Conservation (phyloP, 2,797 vertebrate genomes). For the Ataeniobius toweri region DNA sequence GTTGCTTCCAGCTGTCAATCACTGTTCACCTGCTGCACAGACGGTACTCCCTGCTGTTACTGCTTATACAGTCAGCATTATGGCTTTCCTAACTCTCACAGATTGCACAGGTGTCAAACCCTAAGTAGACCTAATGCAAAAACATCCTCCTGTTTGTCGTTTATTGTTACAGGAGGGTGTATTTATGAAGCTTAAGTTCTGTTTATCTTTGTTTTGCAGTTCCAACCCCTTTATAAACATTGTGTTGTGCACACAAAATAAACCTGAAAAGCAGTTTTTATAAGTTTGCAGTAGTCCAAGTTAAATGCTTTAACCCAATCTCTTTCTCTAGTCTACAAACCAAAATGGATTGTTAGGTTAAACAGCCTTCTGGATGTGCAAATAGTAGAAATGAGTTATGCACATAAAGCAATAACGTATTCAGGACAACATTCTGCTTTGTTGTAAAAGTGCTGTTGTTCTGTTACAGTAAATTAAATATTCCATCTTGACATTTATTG, state of each 20-base stretch:
- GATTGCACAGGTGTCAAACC: background rate
- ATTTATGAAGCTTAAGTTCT: background rate
- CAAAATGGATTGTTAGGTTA: background rate
- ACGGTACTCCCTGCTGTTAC: background rate
- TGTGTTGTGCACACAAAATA: background rate
- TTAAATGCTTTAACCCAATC: background rate
- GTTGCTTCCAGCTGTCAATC: background rate
- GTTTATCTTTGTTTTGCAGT: background rate
- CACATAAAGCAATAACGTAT: slow-evolving; percentile 25
- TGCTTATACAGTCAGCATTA: background rate
- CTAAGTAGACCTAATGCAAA: background rate
- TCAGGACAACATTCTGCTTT: slow-evolving; percentile 24
- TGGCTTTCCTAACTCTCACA: background rate
- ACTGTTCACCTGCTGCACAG: background rate
- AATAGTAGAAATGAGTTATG: slow-evolving; percentile 42
- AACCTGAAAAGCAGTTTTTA: background rate
- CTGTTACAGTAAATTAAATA: slow-evolving; percentile 6
- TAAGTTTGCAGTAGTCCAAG: background rate
- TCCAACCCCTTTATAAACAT: background rate
- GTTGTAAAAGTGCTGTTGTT: slow-evolving; percentile 19
- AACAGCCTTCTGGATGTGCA: slow-evolving; percentile 6
- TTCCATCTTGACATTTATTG: slow-evolving; percentile 10
- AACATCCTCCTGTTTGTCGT: background rate
- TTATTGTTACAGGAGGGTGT: background rate
- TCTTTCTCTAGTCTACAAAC: slow-evolving; percentile 2